Evolutionary conservation across 2,113 vertebrate species (phyloP).

Genomic region (Falcunculus frontatus): DNA sequence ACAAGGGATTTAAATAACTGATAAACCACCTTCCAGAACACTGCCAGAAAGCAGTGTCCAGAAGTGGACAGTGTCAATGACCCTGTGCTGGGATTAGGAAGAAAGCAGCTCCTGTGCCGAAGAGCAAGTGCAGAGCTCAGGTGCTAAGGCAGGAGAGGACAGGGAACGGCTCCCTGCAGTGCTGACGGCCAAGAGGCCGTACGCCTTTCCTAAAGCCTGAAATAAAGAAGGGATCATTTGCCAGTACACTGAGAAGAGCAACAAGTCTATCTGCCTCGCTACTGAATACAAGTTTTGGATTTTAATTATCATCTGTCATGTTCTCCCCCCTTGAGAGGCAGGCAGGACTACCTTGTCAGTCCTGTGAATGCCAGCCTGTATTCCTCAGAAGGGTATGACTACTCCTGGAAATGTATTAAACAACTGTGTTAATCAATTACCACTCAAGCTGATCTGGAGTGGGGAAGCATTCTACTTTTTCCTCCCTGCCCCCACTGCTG

Average conservation of each 20-base stretch:
- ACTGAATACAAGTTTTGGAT: background rate
- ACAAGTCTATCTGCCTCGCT: background rate
- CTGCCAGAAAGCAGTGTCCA: background rate
- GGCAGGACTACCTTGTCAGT: background rate
- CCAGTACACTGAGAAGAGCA: background rate
- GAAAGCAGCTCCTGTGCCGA: background rate
- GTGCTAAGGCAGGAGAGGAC: background rate
- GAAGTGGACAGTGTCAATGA: rapidly evolving
- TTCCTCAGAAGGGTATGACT: background rate
- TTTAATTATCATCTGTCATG: background rate
- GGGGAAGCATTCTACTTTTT: background rate
- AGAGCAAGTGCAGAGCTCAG: background rate
- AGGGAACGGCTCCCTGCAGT: rapidly evolving
- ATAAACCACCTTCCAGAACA: background rate
- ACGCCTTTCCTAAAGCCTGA: rapidly evolving
- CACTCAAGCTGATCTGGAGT: background rate
- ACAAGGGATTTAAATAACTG: background rate
- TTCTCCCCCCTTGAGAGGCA: rapidly evolving
- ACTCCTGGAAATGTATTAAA: background rate
- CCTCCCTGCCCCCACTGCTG: rapidly evolving
- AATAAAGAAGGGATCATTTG: background rate
- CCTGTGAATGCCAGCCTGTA: background rate
- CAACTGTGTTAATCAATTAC: background rate
- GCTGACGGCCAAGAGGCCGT: background rate
- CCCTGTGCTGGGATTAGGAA: rapidly evolving